These are phyloP conservation scores for Microtus agrestis DNA, from an alignment of 2,797 vertebrate genomes.

Conservation along the genomic window DNA sequence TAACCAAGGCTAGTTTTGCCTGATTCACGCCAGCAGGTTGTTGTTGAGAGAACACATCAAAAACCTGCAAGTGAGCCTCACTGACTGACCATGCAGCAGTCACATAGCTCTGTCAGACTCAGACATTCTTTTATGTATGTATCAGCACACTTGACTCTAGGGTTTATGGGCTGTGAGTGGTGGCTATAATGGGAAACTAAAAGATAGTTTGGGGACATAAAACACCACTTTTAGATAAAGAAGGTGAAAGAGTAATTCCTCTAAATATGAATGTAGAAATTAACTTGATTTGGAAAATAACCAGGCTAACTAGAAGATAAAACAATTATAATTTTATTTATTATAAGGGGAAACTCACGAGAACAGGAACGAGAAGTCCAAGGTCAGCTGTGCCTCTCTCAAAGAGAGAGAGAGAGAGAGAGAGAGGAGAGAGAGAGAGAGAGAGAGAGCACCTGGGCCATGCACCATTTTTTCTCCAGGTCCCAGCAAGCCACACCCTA, in stretches of 20 bases:
- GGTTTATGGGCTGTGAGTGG: not conserved
- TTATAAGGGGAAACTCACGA: too few relatives aligned
- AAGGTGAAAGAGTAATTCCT: not conserved
- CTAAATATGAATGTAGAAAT: not conserved
- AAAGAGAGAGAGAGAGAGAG: too few relatives aligned
- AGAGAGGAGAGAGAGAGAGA: too few relatives aligned
- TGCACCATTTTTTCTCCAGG: too few relatives aligned
- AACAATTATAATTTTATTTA: too few relatives aligned
- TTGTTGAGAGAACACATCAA: not conserved
- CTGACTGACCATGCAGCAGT: not conserved
- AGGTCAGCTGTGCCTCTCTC: too few relatives aligned
- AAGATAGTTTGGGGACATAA: not conserved
- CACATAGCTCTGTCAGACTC: not conserved
- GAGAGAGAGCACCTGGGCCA: accelerated
- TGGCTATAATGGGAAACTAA: not conserved
- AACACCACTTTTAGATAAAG: not conserved
- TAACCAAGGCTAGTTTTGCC: not conserved
- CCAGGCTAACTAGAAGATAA: too few relatives aligned
- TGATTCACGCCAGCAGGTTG: not conserved
- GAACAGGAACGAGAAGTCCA: too few relatives aligned
- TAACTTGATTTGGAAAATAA: too few relatives aligned
- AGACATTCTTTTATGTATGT: not conserved
- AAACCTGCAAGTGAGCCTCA: not conserved
- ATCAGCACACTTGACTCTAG: not conserved
- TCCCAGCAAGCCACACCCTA: too few relatives aligned